Percentiles rank a stretch among this genome's conserved stretches.
phyloP scores from a whole-genome alignment of 2,113 vertebrate genomes.

The Cisticola juncidis region DNA sequence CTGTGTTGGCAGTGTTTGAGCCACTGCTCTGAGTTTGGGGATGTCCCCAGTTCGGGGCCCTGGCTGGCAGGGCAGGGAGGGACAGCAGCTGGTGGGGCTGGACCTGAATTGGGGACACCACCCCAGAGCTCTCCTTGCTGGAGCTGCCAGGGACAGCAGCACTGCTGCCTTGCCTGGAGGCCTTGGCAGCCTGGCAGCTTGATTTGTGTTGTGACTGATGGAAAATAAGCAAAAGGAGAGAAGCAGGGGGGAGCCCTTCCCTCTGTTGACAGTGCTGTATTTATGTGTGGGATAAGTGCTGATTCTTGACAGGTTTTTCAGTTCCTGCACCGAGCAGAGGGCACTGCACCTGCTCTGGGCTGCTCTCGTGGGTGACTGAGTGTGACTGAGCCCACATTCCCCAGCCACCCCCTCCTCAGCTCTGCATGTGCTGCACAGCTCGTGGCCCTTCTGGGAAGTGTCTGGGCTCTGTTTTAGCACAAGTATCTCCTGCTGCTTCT shows the following conservation, averaged over 20 bases:
- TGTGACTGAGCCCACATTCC: background rate
- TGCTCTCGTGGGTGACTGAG: background rate
- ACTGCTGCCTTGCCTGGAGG: background rate
- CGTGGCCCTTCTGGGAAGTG: background rate
- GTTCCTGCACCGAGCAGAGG: background rate
- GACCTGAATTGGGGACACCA: fast-evolving
- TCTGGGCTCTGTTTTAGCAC: background rate
- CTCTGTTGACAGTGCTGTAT: background rate
- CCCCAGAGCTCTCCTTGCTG: background rate
- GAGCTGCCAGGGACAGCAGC: background rate
- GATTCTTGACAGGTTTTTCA: background rate
- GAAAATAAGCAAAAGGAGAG: background rate
- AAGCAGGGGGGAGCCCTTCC: background rate
- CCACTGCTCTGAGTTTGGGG: background rate
- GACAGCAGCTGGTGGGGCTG: fast-evolving
- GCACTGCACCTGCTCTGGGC: background rate
- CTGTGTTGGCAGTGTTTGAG: background rate
- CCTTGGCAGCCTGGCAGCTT: background rate
- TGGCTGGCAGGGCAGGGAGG: background rate
- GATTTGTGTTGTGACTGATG: constrained; percentile 2
- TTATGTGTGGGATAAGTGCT: background rate
- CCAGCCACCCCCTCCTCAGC: background rate
- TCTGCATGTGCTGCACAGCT: background rate
- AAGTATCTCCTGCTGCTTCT: background rate
- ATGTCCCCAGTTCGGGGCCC: background rate